Evolutionary conservation across 1,140 invertebrate genomes (phyloP).

Genomic region (Episyrphus balteatus): DNA sequence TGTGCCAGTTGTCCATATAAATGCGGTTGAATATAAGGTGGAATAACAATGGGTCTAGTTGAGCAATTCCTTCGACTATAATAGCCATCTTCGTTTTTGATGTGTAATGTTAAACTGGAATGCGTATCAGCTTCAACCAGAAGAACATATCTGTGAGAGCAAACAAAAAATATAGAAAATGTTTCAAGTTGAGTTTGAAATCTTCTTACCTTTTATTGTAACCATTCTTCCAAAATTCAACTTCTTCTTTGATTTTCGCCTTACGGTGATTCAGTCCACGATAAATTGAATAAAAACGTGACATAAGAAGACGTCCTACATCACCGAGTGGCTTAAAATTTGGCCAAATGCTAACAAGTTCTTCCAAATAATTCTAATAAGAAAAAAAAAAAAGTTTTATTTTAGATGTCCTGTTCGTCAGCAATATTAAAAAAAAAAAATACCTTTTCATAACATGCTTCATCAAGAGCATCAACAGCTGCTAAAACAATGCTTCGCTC

Average conservation of each 20-base stretch:
- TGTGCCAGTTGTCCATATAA: slow-evolving; percentile 78
- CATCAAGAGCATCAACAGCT: slow-evolving; percentile 76
- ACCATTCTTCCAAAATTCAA: slow-evolving; percentile 63
- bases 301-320: slow-evolving; percentile 67
- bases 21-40: slow-evolving; percentile 61
- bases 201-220: slow-evolving; percentile 56
- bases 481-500: slow-evolving; percentile 62
- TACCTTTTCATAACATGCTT: slow-evolving; percentile 78
- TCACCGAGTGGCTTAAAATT: slow-evolving; percentile 70
- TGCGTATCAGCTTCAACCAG: slow-evolving; percentile 79
- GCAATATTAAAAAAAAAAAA: slow-evolving; percentile 14
- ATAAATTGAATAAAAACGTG: slow-evolving; percentile 68
- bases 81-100: slow-evolving; percentile 66
- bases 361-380: slow-evolving; percentile 60
- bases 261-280: slow-evolving; percentile 56
- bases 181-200: background rate
- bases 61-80: slow-evolving; percentile 50
- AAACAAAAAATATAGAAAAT: background rate
- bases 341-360: slow-evolving; percentile 61
- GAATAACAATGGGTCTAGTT: slow-evolving; percentile 32
- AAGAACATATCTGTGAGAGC: slow-evolving; percentile 60
- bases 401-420: background rate
- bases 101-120: slow-evolving; percentile 74
- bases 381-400: background rate
- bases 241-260: slow-evolving; percentile 55